phyloP scores from a whole-genome alignment of 2,797 vertebrate genomes.

The Taeniopygia guttata region DNA sequence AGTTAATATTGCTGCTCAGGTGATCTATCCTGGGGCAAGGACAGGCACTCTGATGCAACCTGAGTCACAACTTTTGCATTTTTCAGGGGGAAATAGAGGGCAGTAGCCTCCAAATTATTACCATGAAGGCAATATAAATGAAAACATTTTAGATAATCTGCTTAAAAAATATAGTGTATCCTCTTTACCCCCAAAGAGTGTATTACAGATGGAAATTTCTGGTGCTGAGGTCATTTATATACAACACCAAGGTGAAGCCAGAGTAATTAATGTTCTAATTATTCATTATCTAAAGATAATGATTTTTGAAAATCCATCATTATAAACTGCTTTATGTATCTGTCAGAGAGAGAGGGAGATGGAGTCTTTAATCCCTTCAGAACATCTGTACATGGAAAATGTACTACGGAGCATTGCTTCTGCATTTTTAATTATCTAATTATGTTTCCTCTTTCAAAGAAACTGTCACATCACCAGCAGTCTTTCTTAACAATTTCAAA shows the following conservation, averaged over 20 bases:
- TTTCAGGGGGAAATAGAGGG: background rate
- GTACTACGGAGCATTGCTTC: background rate
- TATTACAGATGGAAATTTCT: background rate
- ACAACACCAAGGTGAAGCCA: constrained; percentile 41
- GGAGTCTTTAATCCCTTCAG: constrained; percentile 43
- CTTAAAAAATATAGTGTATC: background rate
- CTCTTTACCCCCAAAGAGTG: background rate
- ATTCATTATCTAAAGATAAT: constrained; percentile 32
- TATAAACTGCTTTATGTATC: constrained; percentile 35
- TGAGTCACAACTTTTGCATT: background rate
- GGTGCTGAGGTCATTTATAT: background rate
- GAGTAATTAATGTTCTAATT: constrained; percentile 42
- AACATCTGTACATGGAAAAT: constrained; percentile 55
- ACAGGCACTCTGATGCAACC: background rate
- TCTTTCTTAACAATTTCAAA: background rate
- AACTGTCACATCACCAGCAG: background rate
- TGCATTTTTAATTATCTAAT: constrained; percentile 40
- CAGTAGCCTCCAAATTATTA: background rate
- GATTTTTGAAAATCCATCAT: constrained; percentile 19
- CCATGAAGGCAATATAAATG: background rate
- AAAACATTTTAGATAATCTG: background rate
- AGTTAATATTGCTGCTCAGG: background rate
- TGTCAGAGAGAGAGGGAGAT: background rate
- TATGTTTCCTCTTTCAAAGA: constrained; percentile 26
- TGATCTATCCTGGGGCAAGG: background rate